Conservation (phyloP, 2,797 vertebrate species). For the Artibeus lituratus region DNA sequence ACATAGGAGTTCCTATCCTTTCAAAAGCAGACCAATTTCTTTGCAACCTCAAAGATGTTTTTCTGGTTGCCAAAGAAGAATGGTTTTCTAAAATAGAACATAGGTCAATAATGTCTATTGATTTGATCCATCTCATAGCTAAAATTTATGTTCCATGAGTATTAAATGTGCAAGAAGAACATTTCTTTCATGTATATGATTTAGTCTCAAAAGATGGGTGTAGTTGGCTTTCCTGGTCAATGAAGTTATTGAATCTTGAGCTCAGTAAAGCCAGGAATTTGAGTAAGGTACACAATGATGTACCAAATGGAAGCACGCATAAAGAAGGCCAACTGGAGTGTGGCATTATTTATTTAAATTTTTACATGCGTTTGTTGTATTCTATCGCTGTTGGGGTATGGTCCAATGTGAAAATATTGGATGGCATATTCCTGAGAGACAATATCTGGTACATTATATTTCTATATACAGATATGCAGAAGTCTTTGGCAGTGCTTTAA, state of each 20-base stretch:
- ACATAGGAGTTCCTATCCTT: not conserved
- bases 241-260: not conserved
- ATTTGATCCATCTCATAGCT: not conserved
- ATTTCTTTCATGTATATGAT: not conserved
- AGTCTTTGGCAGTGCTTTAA: not conserved
- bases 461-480: not conserved
- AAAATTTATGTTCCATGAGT: not conserved
- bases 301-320: not conserved
- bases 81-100: conserved; percentile 6
- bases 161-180: not conserved
- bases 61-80: conserved; percentile 2
- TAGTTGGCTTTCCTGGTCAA: not conserved
- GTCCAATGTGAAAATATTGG: not conserved
- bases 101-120: not conserved
- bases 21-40: not conserved
- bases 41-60: not conserved
- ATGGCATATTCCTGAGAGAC: not conserved
- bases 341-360: not conserved
- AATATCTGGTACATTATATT: not conserved
- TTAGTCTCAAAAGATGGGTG: not conserved
- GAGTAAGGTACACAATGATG: not conserved
- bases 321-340: not conserved
- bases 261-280: not conserved
- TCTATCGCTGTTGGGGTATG: not conserved
- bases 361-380: not conserved